These are phyloP conservation scores for Bombus ignitus DNA, from an alignment of 1,140 invertebrate species.

Conservation along the genomic window DNA sequence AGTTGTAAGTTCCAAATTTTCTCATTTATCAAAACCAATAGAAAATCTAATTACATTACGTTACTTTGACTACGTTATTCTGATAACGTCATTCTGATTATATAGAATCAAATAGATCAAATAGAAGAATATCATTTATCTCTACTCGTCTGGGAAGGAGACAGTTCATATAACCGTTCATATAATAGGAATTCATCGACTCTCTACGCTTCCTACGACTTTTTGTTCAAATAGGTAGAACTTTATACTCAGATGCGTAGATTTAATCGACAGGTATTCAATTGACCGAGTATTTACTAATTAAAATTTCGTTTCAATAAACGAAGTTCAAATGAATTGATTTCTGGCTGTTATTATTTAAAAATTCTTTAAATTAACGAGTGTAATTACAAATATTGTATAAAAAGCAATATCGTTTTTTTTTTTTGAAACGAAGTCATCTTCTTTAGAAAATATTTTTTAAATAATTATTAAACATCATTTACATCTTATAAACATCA, in stretches of 20 bases:
- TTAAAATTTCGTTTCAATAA: neutral
- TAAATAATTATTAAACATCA: too few relatives aligned
- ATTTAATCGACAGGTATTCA: neutral
- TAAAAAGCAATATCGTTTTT: too few relatives aligned
- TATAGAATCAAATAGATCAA: too few relatives aligned
- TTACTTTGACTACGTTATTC: too few relatives aligned
- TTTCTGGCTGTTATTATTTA: neutral
- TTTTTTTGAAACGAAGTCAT: too few relatives aligned
- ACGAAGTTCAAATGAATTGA: neutral
- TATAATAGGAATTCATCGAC: neutral
- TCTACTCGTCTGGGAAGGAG: neutral
- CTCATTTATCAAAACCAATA: neutral
- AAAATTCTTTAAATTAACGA: too few relatives aligned
- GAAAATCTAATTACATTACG: neutral
- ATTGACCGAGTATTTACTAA: neutral
- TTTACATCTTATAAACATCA: too few relatives aligned
- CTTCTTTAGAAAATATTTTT: too few relatives aligned
- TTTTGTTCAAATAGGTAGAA: neutral
- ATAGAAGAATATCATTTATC: neutral
- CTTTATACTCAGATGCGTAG: neutral
- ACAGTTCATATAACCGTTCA: neutral
- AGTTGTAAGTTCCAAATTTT: slow-evolving; percentile 90
- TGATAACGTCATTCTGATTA: too few relatives aligned
- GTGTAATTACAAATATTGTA: too few relatives aligned
- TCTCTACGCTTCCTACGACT: neutral